phyloP scores from a whole-genome alignment of 1,140 invertebrate genomes.

The Cyrtorhinus lividipennis region DNA sequence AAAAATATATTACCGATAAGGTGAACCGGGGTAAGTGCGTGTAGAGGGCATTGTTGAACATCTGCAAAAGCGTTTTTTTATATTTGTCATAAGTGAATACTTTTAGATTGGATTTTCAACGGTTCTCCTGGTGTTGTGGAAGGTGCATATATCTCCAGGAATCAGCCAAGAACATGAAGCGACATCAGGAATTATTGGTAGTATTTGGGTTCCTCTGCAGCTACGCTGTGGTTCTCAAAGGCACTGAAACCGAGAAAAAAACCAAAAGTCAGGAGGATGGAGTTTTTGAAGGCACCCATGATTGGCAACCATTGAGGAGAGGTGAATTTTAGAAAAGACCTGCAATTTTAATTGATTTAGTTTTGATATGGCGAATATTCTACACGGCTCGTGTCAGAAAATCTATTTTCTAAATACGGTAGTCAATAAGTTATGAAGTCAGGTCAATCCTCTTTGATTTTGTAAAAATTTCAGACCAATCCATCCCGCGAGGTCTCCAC shows the following conservation, averaged over 20 bases:
- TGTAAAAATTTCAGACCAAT: constrained; percentile 39
- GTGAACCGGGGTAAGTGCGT: too few relatives aligned
- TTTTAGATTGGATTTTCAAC: too few relatives aligned
- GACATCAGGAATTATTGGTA: too few relatives aligned
- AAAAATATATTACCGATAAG: too few relatives aligned
- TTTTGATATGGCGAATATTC: not conserved
- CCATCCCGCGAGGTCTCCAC: constrained; percentile 55
- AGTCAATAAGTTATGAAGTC: not conserved
- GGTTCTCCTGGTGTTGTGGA: too few relatives aligned
- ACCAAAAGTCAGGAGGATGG: constrained; percentile 1
- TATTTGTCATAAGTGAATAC: too few relatives aligned
- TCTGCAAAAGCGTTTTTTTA: too few relatives aligned
- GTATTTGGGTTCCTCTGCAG: not conserved
- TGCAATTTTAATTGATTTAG: not conserved
- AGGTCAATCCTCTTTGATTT: not conserved
- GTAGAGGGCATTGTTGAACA: too few relatives aligned
- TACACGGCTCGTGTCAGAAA: not conserved
- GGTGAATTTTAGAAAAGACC: constrained; percentile 9
- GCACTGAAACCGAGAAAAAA: not conserved
- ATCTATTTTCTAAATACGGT: not conserved
- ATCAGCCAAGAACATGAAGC: too few relatives aligned
- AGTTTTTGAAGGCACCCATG: constrained; percentile 15
- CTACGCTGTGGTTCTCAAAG: not conserved
- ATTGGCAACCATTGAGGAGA: constrained; percentile 20
- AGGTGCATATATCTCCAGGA: too few relatives aligned